Evolutionary conservation across 2,113 vertebrate genomes (phyloP).

Genomic region (Passer montanus): DNA sequence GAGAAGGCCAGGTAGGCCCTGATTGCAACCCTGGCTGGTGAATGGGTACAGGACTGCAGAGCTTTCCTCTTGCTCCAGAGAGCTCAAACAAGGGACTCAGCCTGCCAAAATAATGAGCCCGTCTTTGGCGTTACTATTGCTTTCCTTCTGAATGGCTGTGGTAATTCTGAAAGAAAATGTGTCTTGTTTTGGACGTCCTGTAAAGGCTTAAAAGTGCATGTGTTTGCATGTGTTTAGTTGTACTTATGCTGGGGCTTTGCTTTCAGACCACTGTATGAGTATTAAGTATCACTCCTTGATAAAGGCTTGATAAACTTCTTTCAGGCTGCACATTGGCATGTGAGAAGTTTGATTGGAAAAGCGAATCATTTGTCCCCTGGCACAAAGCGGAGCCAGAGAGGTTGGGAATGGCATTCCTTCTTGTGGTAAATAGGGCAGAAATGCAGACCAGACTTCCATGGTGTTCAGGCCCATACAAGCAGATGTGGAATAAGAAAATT

Average conservation of each 20-base stretch:
- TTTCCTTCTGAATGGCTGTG: background rate
- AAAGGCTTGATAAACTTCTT: background rate
- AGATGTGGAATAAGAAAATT: background rate
- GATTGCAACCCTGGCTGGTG: background rate
- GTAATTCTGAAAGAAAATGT: background rate
- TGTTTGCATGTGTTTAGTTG: background rate
- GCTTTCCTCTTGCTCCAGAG: background rate
- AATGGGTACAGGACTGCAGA: background rate
- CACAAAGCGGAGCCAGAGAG: background rate
- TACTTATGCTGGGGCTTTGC: background rate
- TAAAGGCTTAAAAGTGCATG: background rate
- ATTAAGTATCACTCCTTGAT: background rate
- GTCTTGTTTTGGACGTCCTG: background rate
- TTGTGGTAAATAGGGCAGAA: background rate
- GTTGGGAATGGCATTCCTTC: background rate
- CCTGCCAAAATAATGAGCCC: background rate
- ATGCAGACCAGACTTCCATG: background rate
- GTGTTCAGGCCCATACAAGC: background rate
- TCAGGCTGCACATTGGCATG: background rate
- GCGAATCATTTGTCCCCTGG: background rate
- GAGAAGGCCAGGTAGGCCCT: background rate
- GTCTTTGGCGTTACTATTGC: fast-evolving
- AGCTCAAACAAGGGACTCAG: background rate
- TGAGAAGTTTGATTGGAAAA: background rate
- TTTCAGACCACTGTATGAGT: background rate